These are phyloP conservation scores for Kradibia gibbosae DNA, from an alignment of 1,140 invertebrate species.

Conservation along the genomic window DNA sequence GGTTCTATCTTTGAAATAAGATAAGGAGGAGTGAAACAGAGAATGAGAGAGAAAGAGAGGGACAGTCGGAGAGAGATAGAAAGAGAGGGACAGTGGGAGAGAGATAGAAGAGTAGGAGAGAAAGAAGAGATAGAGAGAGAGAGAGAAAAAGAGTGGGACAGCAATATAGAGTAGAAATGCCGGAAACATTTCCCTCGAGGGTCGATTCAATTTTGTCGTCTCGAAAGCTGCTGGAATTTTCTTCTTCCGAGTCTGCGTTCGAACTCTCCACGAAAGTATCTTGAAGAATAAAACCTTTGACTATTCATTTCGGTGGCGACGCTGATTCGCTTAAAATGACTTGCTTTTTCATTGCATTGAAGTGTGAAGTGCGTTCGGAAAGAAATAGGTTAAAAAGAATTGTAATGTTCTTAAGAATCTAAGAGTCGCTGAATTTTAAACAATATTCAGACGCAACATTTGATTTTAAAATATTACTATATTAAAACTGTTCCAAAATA, in stretches of 20 bases:
- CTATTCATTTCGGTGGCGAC: slow-evolving; percentile 39
- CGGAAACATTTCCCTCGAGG: slow-evolving; percentile 46
- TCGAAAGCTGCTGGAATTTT: slow-evolving; percentile 42
- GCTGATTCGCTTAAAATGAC: slow-evolving; percentile 21
- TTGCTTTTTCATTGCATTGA: slow-evolving; percentile 18
- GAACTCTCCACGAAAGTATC: slow-evolving; percentile 34
- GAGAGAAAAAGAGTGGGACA: not conserved
- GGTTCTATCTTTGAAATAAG: not conserved
- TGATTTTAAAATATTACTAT: not conserved
- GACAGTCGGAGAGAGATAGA: not conserved
- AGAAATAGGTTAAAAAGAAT: not conserved
- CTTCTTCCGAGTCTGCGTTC: slow-evolving; percentile 10
- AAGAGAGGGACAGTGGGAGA: not conserved
- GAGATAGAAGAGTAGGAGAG: not conserved
- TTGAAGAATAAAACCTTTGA: slow-evolving; percentile 46
- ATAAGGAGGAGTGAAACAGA: not conserved
- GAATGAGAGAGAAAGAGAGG: not conserved
- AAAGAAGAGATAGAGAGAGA: not conserved
- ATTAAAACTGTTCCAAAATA: too few relatives aligned
- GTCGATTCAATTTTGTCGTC: slow-evolving; percentile 48
- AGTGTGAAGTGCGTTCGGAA: not conserved
- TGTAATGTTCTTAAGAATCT: not conserved
- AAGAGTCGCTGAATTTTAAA: not conserved
- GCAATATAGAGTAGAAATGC: not conserved
- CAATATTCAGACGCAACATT: not conserved